A percentile compares a stretch with the other conserved stretches of the same genome.
phyloP scores from a whole-genome alignment of 2,888 invertebrate species.

The Microctonus brassicae region DNA sequence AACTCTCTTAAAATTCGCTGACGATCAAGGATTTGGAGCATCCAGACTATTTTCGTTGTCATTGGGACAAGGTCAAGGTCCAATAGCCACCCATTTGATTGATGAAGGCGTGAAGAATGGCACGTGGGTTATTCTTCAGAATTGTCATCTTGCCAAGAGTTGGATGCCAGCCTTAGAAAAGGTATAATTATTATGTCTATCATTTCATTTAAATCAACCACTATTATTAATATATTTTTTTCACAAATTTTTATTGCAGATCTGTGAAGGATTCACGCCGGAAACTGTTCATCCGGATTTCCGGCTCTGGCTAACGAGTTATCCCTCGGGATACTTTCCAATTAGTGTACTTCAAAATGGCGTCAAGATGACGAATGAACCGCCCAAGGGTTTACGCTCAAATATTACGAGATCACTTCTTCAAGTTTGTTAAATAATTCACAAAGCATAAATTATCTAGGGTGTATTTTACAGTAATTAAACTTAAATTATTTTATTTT shows the following conservation, averaged over 20 bases:
- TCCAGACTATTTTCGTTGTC: constrained; percentile 86
- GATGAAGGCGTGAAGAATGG: constrained; percentile 88
- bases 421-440: constrained; percentile 62
- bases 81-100: constrained; percentile 87
- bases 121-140: constrained; percentile 94
- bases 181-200: constrained; percentile 69
- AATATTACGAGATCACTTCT: constrained; percentile 87
- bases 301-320: constrained; percentile 94
- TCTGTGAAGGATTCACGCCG: constrained; percentile 85
- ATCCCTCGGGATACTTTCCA: constrained; percentile 92
- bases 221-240: background rate
- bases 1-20: constrained; percentile 91
- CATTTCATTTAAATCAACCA: background rate
- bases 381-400: constrained; percentile 89
- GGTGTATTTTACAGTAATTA: no score
- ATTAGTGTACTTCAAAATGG: constrained; percentile 93
- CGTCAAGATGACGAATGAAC: constrained; percentile 97
- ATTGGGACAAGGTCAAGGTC: constrained; percentile 93
- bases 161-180: constrained; percentile 94
- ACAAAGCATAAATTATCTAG: background rate
- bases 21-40: constrained; percentile 88
- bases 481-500: background rate
- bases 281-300: constrained; percentile 92
- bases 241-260: constrained; percentile 68
- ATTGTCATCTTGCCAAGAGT: constrained; percentile 94